Conservation (phyloP, 2,888 invertebrate species). For the Cyclophora punctaria region DNA sequence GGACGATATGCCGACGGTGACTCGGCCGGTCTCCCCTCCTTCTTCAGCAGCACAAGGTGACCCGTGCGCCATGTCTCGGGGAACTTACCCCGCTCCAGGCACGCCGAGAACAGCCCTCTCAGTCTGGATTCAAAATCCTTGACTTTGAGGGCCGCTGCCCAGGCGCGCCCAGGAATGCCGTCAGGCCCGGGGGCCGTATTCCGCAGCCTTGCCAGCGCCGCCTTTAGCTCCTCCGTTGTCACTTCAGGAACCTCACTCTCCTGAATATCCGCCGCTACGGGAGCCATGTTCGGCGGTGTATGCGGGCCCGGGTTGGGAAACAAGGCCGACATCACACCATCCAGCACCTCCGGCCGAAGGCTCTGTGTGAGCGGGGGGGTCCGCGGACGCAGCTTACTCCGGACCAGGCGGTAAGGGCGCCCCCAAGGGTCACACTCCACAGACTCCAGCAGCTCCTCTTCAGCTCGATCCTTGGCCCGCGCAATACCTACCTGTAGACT, state of each 20-base stretch:
- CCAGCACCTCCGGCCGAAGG: neutral
- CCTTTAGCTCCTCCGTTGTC: neutral
- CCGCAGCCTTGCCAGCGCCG: neutral
- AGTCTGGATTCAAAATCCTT: neutral
- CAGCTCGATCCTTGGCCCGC: neutral
- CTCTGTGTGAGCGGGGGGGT: no score
- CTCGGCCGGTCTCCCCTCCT: constrained; percentile 2
- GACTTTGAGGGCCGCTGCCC: constrained; percentile 40
- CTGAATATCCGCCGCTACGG: neutral
- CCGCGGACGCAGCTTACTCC: neutral
- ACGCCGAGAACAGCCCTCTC: constrained; percentile 1
- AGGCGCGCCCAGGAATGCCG: constrained; percentile 72
- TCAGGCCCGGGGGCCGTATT: neutral
- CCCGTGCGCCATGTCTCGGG: constrained; percentile 1
- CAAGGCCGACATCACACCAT: neutral
- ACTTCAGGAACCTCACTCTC: no score
- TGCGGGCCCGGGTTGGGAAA: neutral
- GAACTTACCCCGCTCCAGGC: neutral
- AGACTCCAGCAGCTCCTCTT: neutral
- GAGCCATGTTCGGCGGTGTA: neutral
- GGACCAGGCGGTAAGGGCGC: neutral
- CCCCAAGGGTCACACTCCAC: neutral
- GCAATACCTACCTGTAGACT: neutral
- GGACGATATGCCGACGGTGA: constrained; percentile 9
- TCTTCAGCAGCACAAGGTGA: constrained; percentile 5